Conservation (phyloP, 1,140 invertebrate genomes). For the Laupala kohalensis region DNA sequence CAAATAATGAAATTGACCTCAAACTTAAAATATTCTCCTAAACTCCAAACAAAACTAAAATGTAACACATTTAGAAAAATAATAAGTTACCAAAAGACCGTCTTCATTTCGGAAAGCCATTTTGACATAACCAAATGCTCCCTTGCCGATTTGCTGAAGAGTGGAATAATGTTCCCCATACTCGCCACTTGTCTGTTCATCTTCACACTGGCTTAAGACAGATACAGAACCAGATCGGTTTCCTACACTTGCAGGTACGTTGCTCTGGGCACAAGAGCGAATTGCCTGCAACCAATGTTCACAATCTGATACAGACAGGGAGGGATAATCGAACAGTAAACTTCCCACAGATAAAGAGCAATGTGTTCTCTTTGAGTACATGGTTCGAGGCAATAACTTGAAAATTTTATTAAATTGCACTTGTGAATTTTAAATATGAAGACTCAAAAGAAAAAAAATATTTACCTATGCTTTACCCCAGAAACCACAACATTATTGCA, state of each 20-base stretch:
- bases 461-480: not conserved
- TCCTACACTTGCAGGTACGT: not conserved
- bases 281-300: constrained; percentile 1
- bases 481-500: not conserved
- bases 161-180: constrained; percentile 54
- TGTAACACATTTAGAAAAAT: too few relatives aligned
- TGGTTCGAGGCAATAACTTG: not conserved
- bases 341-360: not conserved
- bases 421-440: not conserved
- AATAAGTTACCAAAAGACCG: constrained; percentile 37
- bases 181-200: constrained; percentile 37
- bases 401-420: not conserved
- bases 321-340: not conserved
- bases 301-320: not conserved
- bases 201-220: constrained; percentile 34
- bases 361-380: not conserved
- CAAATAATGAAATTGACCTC: too few relatives aligned
- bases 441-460: not conserved
- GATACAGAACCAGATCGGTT: constrained; percentile 36
- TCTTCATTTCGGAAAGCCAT: constrained; percentile 47
- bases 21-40: too few relatives aligned
- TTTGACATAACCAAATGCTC: constrained; percentile 62
- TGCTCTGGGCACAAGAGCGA: constrained; percentile 9
- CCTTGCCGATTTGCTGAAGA: constrained; percentile 56
- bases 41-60: too few relatives aligned